Base-by-base conservation (phyloP, 2,888 invertebrate genomes). In the Graphium colonna region DNA sequence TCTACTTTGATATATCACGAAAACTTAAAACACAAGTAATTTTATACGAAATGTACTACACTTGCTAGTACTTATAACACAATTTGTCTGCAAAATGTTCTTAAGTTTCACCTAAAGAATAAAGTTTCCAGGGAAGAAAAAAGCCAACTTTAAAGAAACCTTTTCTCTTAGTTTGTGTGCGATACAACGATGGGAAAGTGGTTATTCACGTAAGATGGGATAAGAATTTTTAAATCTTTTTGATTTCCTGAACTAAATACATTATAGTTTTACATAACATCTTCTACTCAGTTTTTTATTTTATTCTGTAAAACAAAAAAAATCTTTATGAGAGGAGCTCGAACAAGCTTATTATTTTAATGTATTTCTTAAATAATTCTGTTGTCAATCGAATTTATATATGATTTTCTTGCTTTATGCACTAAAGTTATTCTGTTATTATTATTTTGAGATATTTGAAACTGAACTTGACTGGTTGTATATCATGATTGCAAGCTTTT, bases 1-100 rank as follows among this genome's bases (percentile, higher is more conserved):
- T 21, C 40, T 39, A 52, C 28, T 43, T 47, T 42, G 38, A 38
- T 47, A 26, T 43, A 52, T 47, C 26, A 26, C 28, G n/a, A 21
- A 47, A 52, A 52, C 52, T 52, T 52, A 52, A 10, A 38, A 38
- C 28, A 10, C 9, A 26, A 36, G 47, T 52, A 52, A 52, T 52
- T 47, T 52, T 42, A 42, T 48, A 52, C 48, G 49, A 44, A 53
- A 39, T 44, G 42, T 48, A 53, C 43, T 49, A 17, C 42, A 39
- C 53, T 49, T 49, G 48, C 39, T 40, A 39, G 33, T 49, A 53
- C 48, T 53, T 53, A 53, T 53, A 53, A 53, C 53, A 53, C 53
- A 53, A 53, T 53, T 53, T 53, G 53, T 44, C 53, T 53, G 53
- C 53, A 53, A 53, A 53, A 53, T 53, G 53, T 53, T 48, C 44